A percentile compares a stretch with the other conserved stretches of the same genome.
Conservation (phyloP, 2,797 vertebrate genomes). For the Coreius guichenoti region DNA sequence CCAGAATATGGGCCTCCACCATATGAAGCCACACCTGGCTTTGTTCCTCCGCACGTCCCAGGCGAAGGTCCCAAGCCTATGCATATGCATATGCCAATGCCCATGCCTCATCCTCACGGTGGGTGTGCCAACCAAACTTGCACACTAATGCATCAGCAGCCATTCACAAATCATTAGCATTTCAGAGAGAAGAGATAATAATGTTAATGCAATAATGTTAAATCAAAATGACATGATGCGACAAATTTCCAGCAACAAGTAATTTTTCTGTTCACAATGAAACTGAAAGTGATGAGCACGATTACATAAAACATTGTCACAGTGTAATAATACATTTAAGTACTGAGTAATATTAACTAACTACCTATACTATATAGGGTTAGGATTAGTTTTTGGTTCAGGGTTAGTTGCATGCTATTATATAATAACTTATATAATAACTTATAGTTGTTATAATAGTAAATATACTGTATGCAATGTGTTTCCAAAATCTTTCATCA, state of each 20-base stretch:
- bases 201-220: neutral
- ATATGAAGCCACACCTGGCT: conserved; percentile 88
- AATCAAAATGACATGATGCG: neutral
- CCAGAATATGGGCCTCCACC: conserved; percentile 93
- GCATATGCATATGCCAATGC: conserved; percentile 75
- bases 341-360: neutral
- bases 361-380: neutral
- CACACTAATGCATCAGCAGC: neutral
- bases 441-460: neutral
- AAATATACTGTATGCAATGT: neutral
- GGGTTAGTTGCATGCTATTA: neutral
- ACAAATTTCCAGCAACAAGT: neutral
- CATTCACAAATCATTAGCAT: neutral
- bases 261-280: neutral
- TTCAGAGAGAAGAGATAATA: neutral
- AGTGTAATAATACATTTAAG: neutral
- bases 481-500: neutral
- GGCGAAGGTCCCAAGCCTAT: conserved; percentile 82
- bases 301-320: neutral
- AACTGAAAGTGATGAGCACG: neutral
- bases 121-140: conserved; percentile 10
- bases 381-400: neutral
- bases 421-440: neutral
- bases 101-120: conserved; percentile 73
- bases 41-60: conserved; percentile 87